These are phyloP conservation scores for Trichomycterus rosablanca DNA, from an alignment of 2,113 vertebrate species.

Conservation along the genomic window DNA sequence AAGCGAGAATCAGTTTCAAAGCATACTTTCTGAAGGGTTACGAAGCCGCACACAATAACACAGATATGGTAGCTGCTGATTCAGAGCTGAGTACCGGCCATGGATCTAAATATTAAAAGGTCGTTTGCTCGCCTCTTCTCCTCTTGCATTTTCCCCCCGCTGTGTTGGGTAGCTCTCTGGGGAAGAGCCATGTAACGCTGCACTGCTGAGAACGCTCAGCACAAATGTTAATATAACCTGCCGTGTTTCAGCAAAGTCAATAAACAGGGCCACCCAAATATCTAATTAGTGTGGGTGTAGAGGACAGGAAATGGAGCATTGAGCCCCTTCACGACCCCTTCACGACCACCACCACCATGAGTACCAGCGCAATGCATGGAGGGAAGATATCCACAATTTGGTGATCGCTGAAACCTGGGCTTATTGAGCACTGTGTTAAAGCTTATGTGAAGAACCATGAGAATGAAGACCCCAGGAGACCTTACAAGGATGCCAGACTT, in stretches of 20 bases:
- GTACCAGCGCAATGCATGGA: not conserved
- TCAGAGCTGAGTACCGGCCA: no score
- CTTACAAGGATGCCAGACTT: no score
- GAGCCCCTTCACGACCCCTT: constrained; percentile 54
- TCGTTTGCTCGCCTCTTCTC: not conserved
- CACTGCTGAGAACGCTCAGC: constrained; percentile 94
- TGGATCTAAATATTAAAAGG: not conserved
- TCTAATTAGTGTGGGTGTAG: constrained; percentile 94
- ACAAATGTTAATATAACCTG: constrained; percentile 93
- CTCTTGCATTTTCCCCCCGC: constrained; percentile 5
- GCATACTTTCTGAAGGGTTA: not conserved
- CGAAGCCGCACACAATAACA: constrained; percentile 3
- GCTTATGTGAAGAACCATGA: no score
- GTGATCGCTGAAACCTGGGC: not conserved
- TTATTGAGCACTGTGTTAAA: no score
- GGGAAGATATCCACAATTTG: not conserved
- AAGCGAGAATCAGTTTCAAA: not conserved
- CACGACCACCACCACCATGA: constrained; percentile 17
- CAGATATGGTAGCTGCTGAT: constrained; percentile 3
- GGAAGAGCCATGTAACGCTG: constrained; percentile 79
- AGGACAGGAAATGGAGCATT: constrained; percentile 87
- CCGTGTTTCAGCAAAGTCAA: constrained; percentile 97
- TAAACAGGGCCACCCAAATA: constrained; percentile 99
- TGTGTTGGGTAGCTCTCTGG: constrained; percentile 60
- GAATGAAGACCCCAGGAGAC: no score